These are phyloP conservation scores for Lithophane leautieri DNA, from an alignment of 2,888 invertebrate genomes.

Conservation along the genomic window DNA sequence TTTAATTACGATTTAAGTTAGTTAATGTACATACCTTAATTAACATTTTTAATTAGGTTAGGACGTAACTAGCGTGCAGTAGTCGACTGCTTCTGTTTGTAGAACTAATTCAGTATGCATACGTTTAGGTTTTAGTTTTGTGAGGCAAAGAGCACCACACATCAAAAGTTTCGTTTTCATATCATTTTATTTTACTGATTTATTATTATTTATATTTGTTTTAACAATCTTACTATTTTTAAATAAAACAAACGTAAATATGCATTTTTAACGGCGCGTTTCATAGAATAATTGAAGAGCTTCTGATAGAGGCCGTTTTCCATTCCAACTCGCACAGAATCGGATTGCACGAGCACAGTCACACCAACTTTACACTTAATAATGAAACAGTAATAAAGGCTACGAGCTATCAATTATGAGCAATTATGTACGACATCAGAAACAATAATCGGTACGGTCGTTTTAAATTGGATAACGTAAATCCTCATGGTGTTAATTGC, in stretches of 20 bases:
- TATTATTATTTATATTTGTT: background rate
- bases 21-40: slow-evolving; percentile 67
- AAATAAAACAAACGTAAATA: slow-evolving; percentile 18
- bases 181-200: background rate
- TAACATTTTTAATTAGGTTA: slow-evolving; percentile 62
- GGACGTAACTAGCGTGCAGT: slow-evolving; percentile 41
- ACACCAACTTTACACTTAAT: slow-evolving; percentile 52
- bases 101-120: slow-evolving; percentile 32
- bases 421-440: slow-evolving; percentile 62
- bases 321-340: slow-evolving; percentile 37
- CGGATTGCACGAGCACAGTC: slow-evolving; percentile 24
- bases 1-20: slow-evolving; percentile 71
- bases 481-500: slow-evolving; percentile 74
- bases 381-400: slow-evolving; percentile 59
- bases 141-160: background rate
- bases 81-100: slow-evolving; percentile 43
- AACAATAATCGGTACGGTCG: slow-evolving; percentile 68
- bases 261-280: slow-evolving; percentile 30
- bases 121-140: slow-evolving; percentile 20
- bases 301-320: slow-evolving; percentile 33
- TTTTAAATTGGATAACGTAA: slow-evolving; percentile 72
- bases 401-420: slow-evolving; percentile 57
- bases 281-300: slow-evolving; percentile 44
- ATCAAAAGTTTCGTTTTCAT: background rate
- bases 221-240: background rate